A percentile compares a stretch with the other conserved stretches of the same genome.
phyloP scores from a whole-genome alignment of 2,888 invertebrate genomes.

The Drosophila neutralis region DNA sequence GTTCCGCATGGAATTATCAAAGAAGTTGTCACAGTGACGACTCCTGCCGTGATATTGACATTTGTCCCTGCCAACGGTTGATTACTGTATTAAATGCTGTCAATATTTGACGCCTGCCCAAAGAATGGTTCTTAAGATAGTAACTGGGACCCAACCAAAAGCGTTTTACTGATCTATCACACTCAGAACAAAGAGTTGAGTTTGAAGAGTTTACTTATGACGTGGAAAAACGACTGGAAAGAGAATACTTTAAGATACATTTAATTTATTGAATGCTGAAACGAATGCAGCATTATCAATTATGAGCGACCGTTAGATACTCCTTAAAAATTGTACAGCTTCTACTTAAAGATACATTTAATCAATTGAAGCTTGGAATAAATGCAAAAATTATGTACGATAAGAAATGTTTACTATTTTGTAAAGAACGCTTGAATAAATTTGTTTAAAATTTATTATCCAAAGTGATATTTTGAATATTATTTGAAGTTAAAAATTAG shows the following conservation, averaged over 20 bases:
- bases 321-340: not conserved
- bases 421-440: too few species aligned
- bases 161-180: not conserved
- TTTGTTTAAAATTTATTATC: not conserved
- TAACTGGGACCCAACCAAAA: not conserved
- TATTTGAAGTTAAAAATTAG: not conserved
- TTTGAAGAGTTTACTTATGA: not conserved
- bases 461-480: not conserved
- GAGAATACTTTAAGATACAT: not conserved
- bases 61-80: slow-evolving; percentile 3
- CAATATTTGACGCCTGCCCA: slow-evolving; percentile 15
- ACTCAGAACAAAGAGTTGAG: not conserved
- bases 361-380: not conserved
- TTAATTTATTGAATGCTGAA: not conserved
- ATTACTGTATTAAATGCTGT: slow-evolving; percentile 35
- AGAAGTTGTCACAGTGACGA: slow-evolving; percentile 39
- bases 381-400: not conserved
- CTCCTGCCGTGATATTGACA: slow-evolving; percentile 31
- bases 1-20: slow-evolving; percentile 47
- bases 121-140: slow-evolving; percentile 3
- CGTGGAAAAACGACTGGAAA: not conserved
- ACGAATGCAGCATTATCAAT: not conserved
- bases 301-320: not conserved
- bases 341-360: not conserved
- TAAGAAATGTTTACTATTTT: too few species aligned